Evolutionary conservation across 2,797 vertebrate species (phyloP).

Genomic region (Oreochromis grahami): DNA sequence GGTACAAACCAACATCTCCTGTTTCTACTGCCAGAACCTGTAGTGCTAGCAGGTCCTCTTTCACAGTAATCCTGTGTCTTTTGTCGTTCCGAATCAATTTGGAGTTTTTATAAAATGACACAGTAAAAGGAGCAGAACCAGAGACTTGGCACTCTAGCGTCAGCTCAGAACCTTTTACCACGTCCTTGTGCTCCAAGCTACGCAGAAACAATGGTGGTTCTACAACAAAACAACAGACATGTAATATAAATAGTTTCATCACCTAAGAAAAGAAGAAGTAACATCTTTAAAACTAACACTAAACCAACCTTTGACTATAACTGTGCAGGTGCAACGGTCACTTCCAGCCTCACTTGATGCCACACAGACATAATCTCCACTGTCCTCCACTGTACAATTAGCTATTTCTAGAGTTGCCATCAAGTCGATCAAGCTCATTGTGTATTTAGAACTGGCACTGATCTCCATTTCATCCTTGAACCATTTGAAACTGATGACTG

Average conservation of each 20-base stretch:
- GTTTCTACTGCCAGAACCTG: slow-evolving; percentile 87
- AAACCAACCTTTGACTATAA: slow-evolving; percentile 95
- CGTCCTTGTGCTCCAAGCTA: slow-evolving; percentile 87
- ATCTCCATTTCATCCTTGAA: slow-evolving; percentile 90
- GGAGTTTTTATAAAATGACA: slow-evolving; percentile 90
- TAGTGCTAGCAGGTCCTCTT: slow-evolving; percentile 83
- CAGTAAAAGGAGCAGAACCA: slow-evolving; percentile 89
- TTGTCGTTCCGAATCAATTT: slow-evolving; percentile 89
- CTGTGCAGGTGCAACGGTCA: slow-evolving; percentile 85
- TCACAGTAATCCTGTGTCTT: slow-evolving; percentile 86
- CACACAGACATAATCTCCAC: slow-evolving; percentile 90
- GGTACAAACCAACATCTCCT: slow-evolving; percentile 86
- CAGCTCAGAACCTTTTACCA: slow-evolving; percentile 92
- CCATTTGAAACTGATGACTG: slow-evolving; percentile 90
- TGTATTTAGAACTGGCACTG: slow-evolving; percentile 78
- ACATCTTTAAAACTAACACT: background rate
- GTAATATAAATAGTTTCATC: background rate
- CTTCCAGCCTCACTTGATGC: slow-evolving; percentile 92
- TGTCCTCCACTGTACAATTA: slow-evolving; percentile 78
- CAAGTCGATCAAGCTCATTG: slow-evolving; percentile 75
- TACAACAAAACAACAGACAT: slow-evolving; percentile 67
- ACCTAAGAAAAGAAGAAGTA: background rate
- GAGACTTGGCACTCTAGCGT: slow-evolving; percentile 85
- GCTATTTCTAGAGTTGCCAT: slow-evolving; percentile 79
- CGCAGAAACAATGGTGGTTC: slow-evolving; percentile 91